Conservation (phyloP, 2,888 invertebrate genomes). For the Pegoplata infirma region DNA sequence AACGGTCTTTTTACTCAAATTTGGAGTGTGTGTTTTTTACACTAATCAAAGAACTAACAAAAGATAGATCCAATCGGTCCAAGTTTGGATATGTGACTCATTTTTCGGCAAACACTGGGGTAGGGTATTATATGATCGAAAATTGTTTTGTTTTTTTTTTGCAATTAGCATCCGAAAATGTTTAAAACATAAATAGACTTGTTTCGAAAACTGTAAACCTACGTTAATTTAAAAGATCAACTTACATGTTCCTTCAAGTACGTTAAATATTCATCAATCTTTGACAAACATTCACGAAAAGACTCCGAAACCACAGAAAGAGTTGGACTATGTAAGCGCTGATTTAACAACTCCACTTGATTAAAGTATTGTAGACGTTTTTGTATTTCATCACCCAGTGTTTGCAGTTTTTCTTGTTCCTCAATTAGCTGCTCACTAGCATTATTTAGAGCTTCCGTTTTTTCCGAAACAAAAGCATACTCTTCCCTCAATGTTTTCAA, state of each 20-base stretch:
- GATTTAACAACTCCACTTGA: slow-evolving; percentile 88
- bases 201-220: too few species aligned
- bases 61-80: too few species aligned
- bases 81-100: too few species aligned
- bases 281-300: slow-evolving; percentile 88
- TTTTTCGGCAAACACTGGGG: too few species aligned
- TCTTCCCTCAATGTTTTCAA: slow-evolving; percentile 86
- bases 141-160: too few species aligned
- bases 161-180: too few species aligned
- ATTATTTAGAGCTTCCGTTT: slow-evolving; percentile 93
- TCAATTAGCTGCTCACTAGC: slow-evolving; percentile 94
- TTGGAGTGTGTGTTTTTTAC: too few species aligned
- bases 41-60: too few species aligned
- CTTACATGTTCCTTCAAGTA: slow-evolving; percentile 91
- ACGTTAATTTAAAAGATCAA: too few species aligned
- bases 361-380: slow-evolving; percentile 91
- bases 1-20: too few species aligned
- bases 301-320: slow-evolving; percentile 90
- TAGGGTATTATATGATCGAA: too few species aligned
- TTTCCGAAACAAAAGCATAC: slow-evolving; percentile 92
- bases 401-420: slow-evolving; percentile 91
- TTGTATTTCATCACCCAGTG: slow-evolving; percentile 88
- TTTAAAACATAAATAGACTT: too few species aligned
- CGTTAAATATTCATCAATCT: slow-evolving; percentile 91
- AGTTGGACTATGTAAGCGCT: slow-evolving; percentile 88